Conservation (phyloP, 2,797 vertebrate species). For the Eidolon dupreanum region DNA sequence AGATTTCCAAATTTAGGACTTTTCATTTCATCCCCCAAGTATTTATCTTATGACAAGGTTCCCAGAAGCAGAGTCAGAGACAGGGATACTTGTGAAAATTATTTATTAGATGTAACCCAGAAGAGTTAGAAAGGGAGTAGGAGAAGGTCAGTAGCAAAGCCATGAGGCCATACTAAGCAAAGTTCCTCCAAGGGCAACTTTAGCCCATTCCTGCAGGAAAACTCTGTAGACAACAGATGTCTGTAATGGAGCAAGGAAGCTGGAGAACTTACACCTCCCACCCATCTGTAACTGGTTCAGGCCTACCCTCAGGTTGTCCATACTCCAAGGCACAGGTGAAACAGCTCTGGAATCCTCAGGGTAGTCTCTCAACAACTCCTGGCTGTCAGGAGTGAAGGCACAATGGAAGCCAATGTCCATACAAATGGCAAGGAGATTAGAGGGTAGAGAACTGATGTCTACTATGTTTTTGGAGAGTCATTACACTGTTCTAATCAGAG, state of each 20-base stretch:
- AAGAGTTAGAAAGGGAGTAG: background rate
- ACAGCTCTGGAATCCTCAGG: background rate
- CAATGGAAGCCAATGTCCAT: background rate
- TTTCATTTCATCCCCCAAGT: constrained; percentile 16
- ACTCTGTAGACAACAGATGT: background rate
- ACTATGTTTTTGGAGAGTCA: background rate
- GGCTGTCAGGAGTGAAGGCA: background rate
- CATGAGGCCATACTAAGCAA: background rate
- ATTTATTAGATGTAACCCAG: background rate
- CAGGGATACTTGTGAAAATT: constrained; percentile 5
- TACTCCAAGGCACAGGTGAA: background rate
- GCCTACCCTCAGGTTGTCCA: background rate
- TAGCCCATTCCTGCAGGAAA: background rate
- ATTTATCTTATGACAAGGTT: background rate
- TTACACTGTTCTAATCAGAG: background rate
- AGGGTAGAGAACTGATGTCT: background rate
- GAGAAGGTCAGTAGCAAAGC: constrained; percentile 15
- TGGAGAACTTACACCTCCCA: background rate
- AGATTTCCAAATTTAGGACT: constrained; percentile 24
- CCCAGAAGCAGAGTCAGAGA: background rate
- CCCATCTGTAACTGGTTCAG: background rate
- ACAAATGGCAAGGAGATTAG: background rate
- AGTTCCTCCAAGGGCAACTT: background rate
- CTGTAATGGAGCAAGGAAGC: background rate
- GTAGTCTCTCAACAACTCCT: background rate